phyloP scores from a whole-genome alignment of 2,888 invertebrate species.

The Theretra japonica region DNA sequence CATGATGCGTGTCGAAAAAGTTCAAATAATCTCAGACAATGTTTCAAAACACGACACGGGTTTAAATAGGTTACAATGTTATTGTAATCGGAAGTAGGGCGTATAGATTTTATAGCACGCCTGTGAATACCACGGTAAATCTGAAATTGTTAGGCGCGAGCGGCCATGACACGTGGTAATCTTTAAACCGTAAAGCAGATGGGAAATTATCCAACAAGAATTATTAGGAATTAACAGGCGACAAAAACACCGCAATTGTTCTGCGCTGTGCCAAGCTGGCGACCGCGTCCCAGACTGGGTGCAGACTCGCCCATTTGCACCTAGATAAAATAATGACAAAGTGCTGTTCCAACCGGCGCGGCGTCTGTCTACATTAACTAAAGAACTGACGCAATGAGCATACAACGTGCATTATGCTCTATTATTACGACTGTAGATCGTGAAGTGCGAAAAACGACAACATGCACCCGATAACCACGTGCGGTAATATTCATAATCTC shows the following conservation, averaged over 20 bases:
- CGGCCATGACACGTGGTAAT: not conserved
- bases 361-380: slow-evolving; percentile 50
- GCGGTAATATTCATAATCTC: not conserved
- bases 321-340: slow-evolving; percentile 46
- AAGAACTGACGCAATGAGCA: slow-evolving; percentile 52
- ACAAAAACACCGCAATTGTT: slow-evolving; percentile 42
- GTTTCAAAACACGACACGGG: slow-evolving; percentile 34
- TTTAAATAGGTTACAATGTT: slow-evolving; percentile 44
- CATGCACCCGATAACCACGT: not conserved
- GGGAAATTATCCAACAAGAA: not conserved
- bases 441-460: not conserved
- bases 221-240: slow-evolving; percentile 29
- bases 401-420: not conserved
- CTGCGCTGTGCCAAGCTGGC: slow-evolving; percentile 52
- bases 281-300: slow-evolving; percentile 51
- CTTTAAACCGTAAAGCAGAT: slow-evolving; percentile 16
- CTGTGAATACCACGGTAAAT: not conserved
- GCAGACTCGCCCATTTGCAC: slow-evolving; percentile 52
- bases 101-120: slow-evolving; percentile 31
- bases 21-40: slow-evolving; percentile 2
- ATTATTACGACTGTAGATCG: not conserved
- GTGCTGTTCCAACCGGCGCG: slow-evolving; percentile 38
- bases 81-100: slow-evolving; percentile 43
- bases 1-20: slow-evolving; percentile 32
- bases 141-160: slow-evolving; percentile 1